These are phyloP conservation scores for Lasioglossum marginatum DNA, from an alignment of 2,888 invertebrate species.

Conservation along the genomic window DNA sequence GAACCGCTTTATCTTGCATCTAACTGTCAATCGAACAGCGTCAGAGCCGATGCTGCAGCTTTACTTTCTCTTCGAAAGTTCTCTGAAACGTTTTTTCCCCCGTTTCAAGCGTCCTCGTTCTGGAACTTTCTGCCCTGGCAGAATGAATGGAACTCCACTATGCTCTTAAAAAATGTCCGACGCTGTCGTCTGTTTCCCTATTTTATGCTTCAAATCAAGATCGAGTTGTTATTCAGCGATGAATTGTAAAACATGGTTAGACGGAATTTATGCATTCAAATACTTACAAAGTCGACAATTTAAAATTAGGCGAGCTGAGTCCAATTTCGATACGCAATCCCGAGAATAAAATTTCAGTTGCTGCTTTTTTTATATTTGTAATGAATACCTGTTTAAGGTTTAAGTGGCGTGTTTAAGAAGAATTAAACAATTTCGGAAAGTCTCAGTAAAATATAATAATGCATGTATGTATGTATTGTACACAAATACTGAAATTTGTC, in stretches of 20 bases:
- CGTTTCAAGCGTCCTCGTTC: constrained; percentile 14
- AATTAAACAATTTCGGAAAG: too few species aligned
- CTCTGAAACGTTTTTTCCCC: constrained; percentile 32
- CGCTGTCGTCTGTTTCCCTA: not conserved
- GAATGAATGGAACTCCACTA: constrained; percentile 11
- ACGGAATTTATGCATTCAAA: not conserved
- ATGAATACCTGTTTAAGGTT: too few species aligned
- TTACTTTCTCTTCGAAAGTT: constrained; percentile 52
- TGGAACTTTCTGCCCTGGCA: constrained; percentile 19
- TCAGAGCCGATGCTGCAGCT: constrained; percentile 34
- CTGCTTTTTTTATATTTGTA: too few species aligned
- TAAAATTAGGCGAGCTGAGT: too few species aligned
- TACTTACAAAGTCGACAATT: too few species aligned
- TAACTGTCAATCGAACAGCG: constrained; percentile 50
- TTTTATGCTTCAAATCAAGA: not conserved
- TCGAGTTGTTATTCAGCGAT: not conserved
- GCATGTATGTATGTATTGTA: too few species aligned
- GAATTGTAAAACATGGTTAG: too few species aligned
- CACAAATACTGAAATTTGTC: too few species aligned
- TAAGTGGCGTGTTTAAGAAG: too few species aligned
- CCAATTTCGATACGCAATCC: too few species aligned
- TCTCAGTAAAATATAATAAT: too few species aligned
- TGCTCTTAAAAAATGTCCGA: constrained; percentile 3
- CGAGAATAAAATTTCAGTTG: too few species aligned
- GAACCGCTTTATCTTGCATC: constrained; percentile 62